Evolutionary conservation across 2,797 vertebrate species (phyloP).

Genomic region (Catostomus latipinnis): DNA sequence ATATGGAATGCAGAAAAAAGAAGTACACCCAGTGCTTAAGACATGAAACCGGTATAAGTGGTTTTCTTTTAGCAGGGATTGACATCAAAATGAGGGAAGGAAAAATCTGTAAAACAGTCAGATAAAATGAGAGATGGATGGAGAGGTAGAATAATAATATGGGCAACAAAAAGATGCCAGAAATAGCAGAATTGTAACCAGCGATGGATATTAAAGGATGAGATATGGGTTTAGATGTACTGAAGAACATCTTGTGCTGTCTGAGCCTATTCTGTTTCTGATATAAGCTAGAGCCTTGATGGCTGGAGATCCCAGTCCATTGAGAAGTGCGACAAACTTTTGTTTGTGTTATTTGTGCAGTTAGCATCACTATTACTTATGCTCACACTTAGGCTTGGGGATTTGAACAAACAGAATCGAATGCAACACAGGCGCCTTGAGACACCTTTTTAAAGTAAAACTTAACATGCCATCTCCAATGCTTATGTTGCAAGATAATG

Average conservation of each 20-base stretch:
- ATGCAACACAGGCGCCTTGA: not conserved
- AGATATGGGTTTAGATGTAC: slow-evolving; percentile 28
- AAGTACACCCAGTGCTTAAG: too few relatives aligned
- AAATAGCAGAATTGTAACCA: not conserved
- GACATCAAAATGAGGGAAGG: slow-evolving; percentile 3
- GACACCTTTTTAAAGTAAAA: not conserved
- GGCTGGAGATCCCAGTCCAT: slow-evolving; percentile 8
- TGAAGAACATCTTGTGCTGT: slow-evolving; percentile 16
- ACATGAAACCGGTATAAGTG: too few relatives aligned
- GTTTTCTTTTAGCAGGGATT: not conserved
- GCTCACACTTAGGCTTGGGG: too few relatives aligned
- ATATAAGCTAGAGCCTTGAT: slow-evolving; percentile 18
- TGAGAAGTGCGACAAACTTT: not conserved
- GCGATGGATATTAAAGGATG: slow-evolving; percentile 14
- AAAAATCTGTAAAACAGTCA: not conserved
- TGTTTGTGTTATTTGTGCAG: not conserved
- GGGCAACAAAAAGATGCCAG: not conserved
- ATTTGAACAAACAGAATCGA: too few relatives aligned
- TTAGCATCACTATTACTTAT: not conserved
- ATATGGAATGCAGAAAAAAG: too few relatives aligned
- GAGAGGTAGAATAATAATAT: slow-evolving; percentile 3
- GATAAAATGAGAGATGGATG: not conserved
- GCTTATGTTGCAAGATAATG: too few relatives aligned
- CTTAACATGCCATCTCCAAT: not conserved
- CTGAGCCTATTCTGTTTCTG: slow-evolving; percentile 35